Conservation (phyloP, 2,113 vertebrate species). For the Emydocephalus ijimae region DNA sequence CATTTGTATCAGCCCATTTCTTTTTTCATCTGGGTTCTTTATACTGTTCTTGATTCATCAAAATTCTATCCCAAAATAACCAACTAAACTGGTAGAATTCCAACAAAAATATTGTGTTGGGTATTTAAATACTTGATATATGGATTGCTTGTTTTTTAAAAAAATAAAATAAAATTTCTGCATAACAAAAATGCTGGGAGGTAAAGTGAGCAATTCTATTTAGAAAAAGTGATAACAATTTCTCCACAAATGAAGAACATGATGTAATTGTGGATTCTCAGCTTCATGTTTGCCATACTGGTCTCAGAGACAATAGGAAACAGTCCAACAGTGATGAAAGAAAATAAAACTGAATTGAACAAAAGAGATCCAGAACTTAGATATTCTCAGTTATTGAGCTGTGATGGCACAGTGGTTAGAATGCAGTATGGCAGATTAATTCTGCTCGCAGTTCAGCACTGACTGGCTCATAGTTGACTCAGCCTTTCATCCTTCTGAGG, state of each 20-base stretch:
- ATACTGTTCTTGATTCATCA: conserved; percentile 26
- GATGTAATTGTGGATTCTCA: neutral
- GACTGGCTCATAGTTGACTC: neutral
- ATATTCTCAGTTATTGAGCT: neutral
- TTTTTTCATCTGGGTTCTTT: conserved; percentile 38
- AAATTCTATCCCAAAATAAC: conserved; percentile 25
- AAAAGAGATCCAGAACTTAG: neutral
- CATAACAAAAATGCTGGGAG: neutral
- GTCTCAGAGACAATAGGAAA: neutral
- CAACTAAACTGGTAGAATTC: too few species aligned
- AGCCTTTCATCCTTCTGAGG: too few species aligned
- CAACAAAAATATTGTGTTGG: neutral
- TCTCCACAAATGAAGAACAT: neutral
- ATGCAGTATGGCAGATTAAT: neutral
- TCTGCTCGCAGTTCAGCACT: neutral
- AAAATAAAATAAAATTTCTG: neutral
- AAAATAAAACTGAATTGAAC: neutral
- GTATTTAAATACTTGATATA: neutral
- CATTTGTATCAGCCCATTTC: conserved; percentile 20
- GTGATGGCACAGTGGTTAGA: neutral
- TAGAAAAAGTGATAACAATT: neutral
- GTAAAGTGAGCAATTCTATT: neutral
- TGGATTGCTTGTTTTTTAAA: neutral
- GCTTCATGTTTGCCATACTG: neutral
- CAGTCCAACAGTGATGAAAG: neutral